These are phyloP conservation scores for Palloptera scutellata DNA, from an alignment of 2,888 invertebrate genomes.

Conservation along the genomic window DNA sequence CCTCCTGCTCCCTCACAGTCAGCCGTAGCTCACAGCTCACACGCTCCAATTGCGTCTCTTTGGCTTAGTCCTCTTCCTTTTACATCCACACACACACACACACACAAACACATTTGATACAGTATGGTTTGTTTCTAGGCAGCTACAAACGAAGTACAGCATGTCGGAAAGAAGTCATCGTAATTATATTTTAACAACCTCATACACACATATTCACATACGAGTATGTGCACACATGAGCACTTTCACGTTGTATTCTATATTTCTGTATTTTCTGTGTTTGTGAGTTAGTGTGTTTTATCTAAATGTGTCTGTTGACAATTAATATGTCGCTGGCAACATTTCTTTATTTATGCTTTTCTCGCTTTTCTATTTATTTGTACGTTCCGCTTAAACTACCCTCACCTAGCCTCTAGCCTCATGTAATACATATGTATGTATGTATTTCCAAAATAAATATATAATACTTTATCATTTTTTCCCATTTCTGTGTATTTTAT, in stretches of 20 bases:
- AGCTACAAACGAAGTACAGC: neutral
- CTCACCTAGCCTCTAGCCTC: too few species aligned
- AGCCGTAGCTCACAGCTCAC: too few species aligned
- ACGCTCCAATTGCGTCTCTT: too few species aligned
- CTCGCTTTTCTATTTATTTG: too few species aligned
- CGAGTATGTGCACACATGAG: neutral
- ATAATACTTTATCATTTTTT: neutral
- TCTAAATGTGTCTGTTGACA: neutral
- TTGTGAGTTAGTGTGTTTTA: conserved; percentile 4
- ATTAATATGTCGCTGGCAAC: neutral
- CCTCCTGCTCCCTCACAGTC: too few species aligned
- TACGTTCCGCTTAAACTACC: neutral
- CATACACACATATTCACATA: neutral
- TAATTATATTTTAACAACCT: conserved; percentile 11
- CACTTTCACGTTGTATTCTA: neutral
- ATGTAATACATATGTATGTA: neutral
- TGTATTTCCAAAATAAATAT: neutral
- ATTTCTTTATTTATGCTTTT: too few species aligned
- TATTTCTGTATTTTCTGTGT: neutral
- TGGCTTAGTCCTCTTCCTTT: neutral
- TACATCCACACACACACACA: neutral
- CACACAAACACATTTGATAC: too few species aligned
- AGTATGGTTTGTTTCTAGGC: too few species aligned
- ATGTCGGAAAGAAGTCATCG: neutral
- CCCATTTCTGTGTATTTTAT: neutral